phyloP scores from a whole-genome alignment of 2,888 invertebrate species.

The Sinelater perroti region DNA sequence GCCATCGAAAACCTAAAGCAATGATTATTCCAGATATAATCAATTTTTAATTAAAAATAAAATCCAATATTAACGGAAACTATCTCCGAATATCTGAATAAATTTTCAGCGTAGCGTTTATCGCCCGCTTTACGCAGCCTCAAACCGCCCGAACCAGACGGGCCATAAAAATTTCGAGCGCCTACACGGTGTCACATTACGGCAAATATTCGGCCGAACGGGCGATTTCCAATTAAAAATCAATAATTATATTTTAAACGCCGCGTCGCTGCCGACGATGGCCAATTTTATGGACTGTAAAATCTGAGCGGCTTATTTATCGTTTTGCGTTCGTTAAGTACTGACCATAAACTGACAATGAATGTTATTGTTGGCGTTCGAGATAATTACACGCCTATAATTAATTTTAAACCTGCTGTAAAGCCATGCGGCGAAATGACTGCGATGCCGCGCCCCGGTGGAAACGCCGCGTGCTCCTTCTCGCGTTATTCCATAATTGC shows the following conservation, averaged over 20 bases:
- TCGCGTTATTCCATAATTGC: slow-evolving; percentile 1
- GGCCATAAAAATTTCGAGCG: background rate
- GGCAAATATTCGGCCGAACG: background rate
- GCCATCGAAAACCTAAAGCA: no score
- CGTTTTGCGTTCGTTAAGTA: slow-evolving; percentile 23
- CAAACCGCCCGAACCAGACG: no score
- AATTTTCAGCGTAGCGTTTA: no score
- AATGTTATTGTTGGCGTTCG: slow-evolving; percentile 29
- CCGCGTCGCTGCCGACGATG: slow-evolving; percentile 13
- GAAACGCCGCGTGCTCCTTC: background rate
- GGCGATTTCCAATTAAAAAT: slow-evolving; percentile 9
- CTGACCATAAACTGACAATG: slow-evolving; percentile 23
- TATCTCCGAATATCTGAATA: no score
- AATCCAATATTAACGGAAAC: no score
- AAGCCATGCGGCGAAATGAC: slow-evolving; percentile 15
- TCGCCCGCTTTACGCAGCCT: no score
- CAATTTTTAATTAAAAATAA: no score
- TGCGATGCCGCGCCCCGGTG: slow-evolving; percentile 11
- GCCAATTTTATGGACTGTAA: slow-evolving; percentile 25
- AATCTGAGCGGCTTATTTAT: slow-evolving; percentile 30
- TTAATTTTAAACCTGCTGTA: slow-evolving; percentile 31
- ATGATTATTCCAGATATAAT: no score
- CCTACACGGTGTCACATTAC: slow-evolving; percentile 1
- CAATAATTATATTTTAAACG: slow-evolving; percentile 19
- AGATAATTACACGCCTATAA: slow-evolving; percentile 28